Evolutionary conservation across 1,140 invertebrate genomes (phyloP), one percentile per base, ranked within the genome.

Genomic region (Protaetia brevitarsis): DNA sequence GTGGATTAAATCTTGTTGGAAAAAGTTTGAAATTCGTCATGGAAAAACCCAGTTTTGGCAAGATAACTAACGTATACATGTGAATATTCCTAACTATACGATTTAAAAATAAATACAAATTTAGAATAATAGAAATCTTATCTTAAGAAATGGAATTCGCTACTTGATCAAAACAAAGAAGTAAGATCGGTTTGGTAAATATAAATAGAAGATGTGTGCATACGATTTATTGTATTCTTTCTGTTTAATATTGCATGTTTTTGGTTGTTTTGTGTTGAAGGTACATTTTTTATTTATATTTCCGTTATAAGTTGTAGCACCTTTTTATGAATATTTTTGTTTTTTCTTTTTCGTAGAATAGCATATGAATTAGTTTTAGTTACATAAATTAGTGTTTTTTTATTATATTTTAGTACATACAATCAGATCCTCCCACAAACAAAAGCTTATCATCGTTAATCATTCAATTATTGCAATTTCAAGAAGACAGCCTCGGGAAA

Each of bases 401-500:
- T 64, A 26, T 30, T 59, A 36, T 68, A 66, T 81, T 82, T 26
- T 78, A 95, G 93, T 91, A 92, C 81, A 83, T 93, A 45, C 89
- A 92, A 79, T 90, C 93, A 56, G 96, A 99, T 81, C 94, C 94
- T 68, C 92, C 95, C 31, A 98, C 93, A 23, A 96, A 93, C 75
- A 97, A 98, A 81, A 89, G 86, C 56, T 81, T 99, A 74, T 86
- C 94, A 7, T 86, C 88, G 69, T 81, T 97, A 13, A 84, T 95
- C 0, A 86, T 95, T 60, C 93, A 97, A 76, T 83, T 98, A 51
- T 85, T 98, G 51, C 95, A 97, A 78, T 98, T 98, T 81, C 95
- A 98, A 83, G 96, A 98, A 80, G 95, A 97, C 70, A 93, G 93
- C 79, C 87, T 97, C 75, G 95, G 95, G 2, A 95, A 96, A 83